phyloP scores from a whole-genome alignment of 1,140 invertebrate species.

The Lerema accius region DNA sequence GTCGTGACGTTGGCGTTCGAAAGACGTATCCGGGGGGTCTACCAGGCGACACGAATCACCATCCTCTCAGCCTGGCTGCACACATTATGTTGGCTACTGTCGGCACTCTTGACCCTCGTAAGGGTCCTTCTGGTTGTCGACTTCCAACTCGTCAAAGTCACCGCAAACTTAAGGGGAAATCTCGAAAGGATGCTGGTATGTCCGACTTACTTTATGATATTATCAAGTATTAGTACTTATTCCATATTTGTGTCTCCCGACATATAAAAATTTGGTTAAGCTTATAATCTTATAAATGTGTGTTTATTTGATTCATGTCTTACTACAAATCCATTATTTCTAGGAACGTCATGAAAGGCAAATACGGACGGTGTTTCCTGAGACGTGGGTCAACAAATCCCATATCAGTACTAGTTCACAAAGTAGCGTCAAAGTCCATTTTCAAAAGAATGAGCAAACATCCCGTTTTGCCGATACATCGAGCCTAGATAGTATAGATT shows the following conservation, averaged over 20 bases:
- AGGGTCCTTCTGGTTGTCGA: slow-evolving; percentile 68
- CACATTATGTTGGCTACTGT: slow-evolving; percentile 69
- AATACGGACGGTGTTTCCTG: slow-evolving; percentile 53
- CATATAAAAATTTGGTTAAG: no score
- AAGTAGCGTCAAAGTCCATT: slow-evolving; percentile 41
- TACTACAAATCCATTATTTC: no score
- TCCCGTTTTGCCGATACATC: slow-evolving; percentile 13
- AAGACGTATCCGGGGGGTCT: slow-evolving; percentile 68
- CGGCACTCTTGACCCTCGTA: slow-evolving; percentile 55
- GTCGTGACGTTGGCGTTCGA: slow-evolving; percentile 65
- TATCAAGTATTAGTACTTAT: no score
- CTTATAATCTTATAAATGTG: neutral
- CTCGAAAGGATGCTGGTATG: slow-evolving; percentile 66
- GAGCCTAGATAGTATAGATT: slow-evolving; percentile 20
- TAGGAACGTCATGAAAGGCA: slow-evolving; percentile 61
- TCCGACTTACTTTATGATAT: neutral
- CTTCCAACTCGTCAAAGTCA: slow-evolving; percentile 71
- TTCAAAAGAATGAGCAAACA: slow-evolving; percentile 39
- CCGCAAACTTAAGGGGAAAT: slow-evolving; percentile 57
- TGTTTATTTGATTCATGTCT: no score
- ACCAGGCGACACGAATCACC: slow-evolving; percentile 63
- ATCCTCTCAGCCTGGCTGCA: slow-evolving; percentile 74
- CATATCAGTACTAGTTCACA: slow-evolving; percentile 6
- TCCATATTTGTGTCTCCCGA: no score
- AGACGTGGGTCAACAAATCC: slow-evolving; percentile 29